Conservation (phyloP, 2,113 vertebrate genomes). For the Emydura subglobosa region DNA sequence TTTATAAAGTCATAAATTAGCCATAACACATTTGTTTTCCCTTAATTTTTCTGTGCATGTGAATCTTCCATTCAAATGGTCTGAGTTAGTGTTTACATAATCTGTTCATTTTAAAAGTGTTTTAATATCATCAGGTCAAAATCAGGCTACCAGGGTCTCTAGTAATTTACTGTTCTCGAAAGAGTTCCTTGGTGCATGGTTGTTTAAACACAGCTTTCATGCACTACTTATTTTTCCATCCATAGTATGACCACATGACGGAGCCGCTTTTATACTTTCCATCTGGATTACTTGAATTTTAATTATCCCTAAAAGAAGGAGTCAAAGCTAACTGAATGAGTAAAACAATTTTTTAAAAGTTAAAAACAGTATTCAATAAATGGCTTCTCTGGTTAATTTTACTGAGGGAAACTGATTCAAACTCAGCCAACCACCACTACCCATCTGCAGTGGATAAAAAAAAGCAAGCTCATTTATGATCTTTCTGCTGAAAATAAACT, state of each 20-base stretch:
- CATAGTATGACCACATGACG: not conserved
- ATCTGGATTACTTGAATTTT: not conserved
- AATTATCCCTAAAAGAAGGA: not conserved
- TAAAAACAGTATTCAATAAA: not conserved
- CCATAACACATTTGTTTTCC: not conserved
- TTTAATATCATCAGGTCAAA: not conserved
- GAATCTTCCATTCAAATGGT: not conserved
- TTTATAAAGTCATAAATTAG: slow-evolving; percentile 1
- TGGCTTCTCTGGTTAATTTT: not conserved
- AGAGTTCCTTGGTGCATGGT: not conserved
- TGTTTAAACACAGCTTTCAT: not conserved
- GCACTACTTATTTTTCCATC: not conserved
- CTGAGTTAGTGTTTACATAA: not conserved
- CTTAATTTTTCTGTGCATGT: not conserved
- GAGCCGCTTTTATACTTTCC: not conserved
- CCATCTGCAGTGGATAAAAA: not conserved
- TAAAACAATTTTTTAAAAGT: not conserved
- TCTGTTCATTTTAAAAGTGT: not conserved
- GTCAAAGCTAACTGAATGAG: not conserved
- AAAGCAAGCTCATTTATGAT: slow-evolving; percentile 1
- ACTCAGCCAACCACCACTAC: not conserved
- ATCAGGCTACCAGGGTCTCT: not conserved
- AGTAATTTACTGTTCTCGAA: not conserved
- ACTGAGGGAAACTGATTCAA: not conserved
- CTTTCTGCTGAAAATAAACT: not conserved